Evolutionary conservation across 2,888 invertebrate species (phyloP).

Genomic region (Hofmannophila pseudospretella): DNA sequence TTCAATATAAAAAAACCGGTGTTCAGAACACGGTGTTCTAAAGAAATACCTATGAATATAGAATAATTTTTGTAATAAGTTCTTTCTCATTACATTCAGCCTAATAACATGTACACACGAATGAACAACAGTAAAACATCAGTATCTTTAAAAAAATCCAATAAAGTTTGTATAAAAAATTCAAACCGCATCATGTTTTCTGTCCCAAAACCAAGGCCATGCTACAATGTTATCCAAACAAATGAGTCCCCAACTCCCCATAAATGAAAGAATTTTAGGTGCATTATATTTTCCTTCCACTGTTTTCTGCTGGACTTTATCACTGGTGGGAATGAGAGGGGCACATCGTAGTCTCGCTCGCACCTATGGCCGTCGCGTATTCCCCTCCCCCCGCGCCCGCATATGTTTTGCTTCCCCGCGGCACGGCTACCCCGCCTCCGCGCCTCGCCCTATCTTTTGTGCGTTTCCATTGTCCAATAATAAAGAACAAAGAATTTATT

Average conservation of each 20-base stretch:
- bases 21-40: too few relatives aligned
- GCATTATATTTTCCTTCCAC: conserved; percentile 64
- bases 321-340: conserved; percentile 34
- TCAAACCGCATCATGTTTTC: not conserved
- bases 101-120: too few relatives aligned
- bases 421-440: conserved; percentile 66
- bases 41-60: too few relatives aligned
- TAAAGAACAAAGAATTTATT: not conserved
- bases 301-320: conserved; percentile 48
- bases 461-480: conserved; percentile 49
- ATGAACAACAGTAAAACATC: too few relatives aligned
- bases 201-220: conserved; percentile 2
- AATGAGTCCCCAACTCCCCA: conserved; percentile 37
- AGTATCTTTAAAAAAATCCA: too few relatives aligned
- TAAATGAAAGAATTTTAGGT: conserved; percentile 52
- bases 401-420: conserved; percentile 59
- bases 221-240: conserved; percentile 19
- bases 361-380: conserved; percentile 20
- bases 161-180: too few relatives aligned
- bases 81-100: too few relatives aligned
- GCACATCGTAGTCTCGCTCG: conserved; percentile 28
- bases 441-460: conserved; percentile 46
- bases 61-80: too few relatives aligned
- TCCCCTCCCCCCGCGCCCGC: conserved; percentile 36
- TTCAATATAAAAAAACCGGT: too few relatives aligned